A percentile compares a stretch with the other conserved stretches of the same genome.
Conservation (phyloP, 2,797 vertebrate species). For the Poeciliopsis presidionis region DNA sequence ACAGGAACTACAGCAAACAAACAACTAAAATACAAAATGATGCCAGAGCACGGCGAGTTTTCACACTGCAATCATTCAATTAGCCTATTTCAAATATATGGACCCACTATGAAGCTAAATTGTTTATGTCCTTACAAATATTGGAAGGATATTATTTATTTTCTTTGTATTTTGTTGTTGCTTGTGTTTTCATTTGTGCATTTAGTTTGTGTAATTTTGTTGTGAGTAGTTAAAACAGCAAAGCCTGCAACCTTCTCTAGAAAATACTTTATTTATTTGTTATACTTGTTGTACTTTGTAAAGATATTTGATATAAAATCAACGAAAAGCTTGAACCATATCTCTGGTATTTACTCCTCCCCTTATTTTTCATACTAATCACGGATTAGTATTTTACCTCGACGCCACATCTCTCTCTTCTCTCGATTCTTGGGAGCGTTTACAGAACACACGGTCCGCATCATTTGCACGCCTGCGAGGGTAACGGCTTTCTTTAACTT, state of each 20-base stretch:
- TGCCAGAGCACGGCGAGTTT: neutral
- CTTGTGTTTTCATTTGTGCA: neutral
- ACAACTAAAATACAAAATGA: neutral
- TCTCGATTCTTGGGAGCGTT: neutral
- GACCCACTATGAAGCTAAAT: neutral
- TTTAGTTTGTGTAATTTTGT: neutral
- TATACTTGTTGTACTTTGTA: neutral
- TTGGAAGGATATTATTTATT: neutral
- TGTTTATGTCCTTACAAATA: neutral
- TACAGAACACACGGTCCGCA: neutral
- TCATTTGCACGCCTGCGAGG: neutral
- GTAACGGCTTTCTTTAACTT: neutral
- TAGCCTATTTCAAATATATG: neutral
- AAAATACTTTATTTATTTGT: neutral
- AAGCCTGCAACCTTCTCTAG: neutral
- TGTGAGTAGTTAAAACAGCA: neutral
- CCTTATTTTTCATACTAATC: neutral
- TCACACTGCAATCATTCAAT: neutral
- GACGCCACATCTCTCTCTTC: neutral
- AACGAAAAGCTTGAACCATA: neutral
- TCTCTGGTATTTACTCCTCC: neutral
- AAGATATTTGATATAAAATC: neutral
- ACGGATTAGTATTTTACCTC: neutral
- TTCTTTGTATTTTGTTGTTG: neutral
- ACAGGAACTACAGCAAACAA: neutral